phyloP scores from a whole-genome alignment of 2,113 vertebrate species.

The Oxyura jamaicensis region DNA sequence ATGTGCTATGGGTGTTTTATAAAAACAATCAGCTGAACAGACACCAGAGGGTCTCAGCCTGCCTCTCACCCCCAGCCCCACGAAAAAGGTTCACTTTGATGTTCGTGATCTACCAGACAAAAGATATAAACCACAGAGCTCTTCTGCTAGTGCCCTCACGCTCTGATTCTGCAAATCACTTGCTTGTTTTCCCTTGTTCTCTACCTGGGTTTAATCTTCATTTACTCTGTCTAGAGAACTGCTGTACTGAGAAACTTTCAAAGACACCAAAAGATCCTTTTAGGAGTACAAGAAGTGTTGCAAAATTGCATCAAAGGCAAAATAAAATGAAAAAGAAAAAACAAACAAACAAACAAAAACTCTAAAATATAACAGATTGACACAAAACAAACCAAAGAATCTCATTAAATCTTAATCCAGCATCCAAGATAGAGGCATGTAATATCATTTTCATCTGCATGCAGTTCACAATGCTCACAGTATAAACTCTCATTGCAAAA shows the following conservation, averaged over 20 bases:
- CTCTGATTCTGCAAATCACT: background rate
- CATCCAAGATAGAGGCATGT: background rate
- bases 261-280: constrained; percentile 15
- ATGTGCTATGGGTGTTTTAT: background rate
- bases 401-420: constrained; percentile 4
- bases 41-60: background rate
- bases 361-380: background rate
- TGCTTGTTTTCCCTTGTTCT: background rate
- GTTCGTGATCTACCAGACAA: background rate
- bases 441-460: background rate
- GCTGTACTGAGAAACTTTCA: background rate
- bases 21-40: background rate
- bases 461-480: background rate
- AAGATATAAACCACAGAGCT: background rate
- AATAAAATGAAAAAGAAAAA: background rate
- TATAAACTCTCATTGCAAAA: background rate
- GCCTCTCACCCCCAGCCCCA: background rate
- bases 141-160: background rate
- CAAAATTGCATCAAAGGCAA: constrained; percentile 25
- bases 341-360: background rate
- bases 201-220: background rate
- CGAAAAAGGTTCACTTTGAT: background rate
- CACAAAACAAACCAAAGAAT: background rate
- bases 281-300: background rate
- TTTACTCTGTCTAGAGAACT: background rate